Percentiles rank a stretch among this genome's conserved stretches.
These are phyloP conservation scores for Podilymbus podiceps DNA, from an alignment of 2,113 vertebrate genomes.

Conservation along the genomic window DNA sequence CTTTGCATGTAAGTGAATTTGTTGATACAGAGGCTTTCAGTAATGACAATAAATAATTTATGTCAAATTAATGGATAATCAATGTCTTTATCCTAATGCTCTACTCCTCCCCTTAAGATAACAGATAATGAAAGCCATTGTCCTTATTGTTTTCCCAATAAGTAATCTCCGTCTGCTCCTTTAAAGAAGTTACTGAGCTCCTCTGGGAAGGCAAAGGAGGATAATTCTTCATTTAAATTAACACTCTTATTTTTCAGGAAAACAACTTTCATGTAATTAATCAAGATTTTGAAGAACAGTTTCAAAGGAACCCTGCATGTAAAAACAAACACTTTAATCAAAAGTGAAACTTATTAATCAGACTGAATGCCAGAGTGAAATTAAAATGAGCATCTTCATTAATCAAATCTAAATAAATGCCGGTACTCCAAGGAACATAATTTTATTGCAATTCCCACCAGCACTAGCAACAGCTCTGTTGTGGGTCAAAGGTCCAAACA, in stretches of 20 bases:
- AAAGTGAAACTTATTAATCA: neutral
- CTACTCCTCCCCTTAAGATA: neutral
- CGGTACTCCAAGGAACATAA: neutral
- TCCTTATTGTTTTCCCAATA: neutral
- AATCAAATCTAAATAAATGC: conserved; percentile 13
- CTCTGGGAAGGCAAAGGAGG: neutral
- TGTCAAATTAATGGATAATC: neutral
- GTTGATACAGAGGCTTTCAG: neutral
- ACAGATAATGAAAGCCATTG: neutral
- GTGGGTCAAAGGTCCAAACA: neutral
- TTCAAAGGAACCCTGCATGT: neutral
- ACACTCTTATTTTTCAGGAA: neutral
- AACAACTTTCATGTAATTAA: neutral
- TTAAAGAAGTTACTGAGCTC: neutral
- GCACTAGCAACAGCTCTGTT: neutral
- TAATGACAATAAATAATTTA: neutral
- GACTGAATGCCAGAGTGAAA: neutral
- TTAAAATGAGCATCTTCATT: neutral
- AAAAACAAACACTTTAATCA: conserved; percentile 37
- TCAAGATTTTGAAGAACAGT: neutral
- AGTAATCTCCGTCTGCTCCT: neutral
- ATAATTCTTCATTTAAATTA: neutral
- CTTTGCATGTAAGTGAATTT: neutral
- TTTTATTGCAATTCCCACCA: neutral
- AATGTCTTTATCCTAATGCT: neutral